Base-by-base conservation (phyloP, 2,888 invertebrate species). In the Cataglyphis albicans region DNA sequence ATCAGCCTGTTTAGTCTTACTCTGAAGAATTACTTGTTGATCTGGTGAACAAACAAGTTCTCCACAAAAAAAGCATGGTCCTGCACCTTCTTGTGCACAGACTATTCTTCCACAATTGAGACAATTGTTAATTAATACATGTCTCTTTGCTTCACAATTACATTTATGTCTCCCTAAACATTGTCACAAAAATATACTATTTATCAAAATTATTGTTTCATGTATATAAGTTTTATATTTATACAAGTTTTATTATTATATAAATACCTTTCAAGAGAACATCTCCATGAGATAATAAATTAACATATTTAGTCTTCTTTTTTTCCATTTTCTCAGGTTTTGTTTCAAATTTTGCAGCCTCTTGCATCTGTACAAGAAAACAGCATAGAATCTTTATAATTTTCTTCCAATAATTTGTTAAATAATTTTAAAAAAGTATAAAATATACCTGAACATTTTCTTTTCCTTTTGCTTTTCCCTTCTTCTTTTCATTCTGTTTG, bases 41-140 rank as follows among this genome's bases (percentile, higher is more conserved):
- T 97, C 97, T 32, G 96, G 95, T 0, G 97, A 97, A 91, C 97
- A 97, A 94, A 99, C 99, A 94, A 98, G 95, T 91, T 96, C 96
- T 0, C 97, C 98, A 95, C 99, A 99, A 93, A 97, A 98, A 64
- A 99, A 96, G 93, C 99, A 99, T 0, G 99, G 98, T 0, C 99
- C 99, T 10, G 99, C 97, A 0, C 99, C 99, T 95, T 99, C 99
- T 95, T 99, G 98, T 80, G 96, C 96, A 94, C 99, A 99, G 6
- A 99, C 98, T 85, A 99, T 97, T 81, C 99, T 96, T 0, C 99
- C 99, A 95, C 99, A 99, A 84, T 96, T 96, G 15, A 98, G 93
- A 92, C 99, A 99, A 95, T 99, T 99, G 93, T 98, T 98, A 82
- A 99, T 96, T 67, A 99, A 95, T 78, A 96, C 96, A 94, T 99